Conservation (phyloP, 1,140 invertebrate species). For the Camponotus floridanus region DNA sequence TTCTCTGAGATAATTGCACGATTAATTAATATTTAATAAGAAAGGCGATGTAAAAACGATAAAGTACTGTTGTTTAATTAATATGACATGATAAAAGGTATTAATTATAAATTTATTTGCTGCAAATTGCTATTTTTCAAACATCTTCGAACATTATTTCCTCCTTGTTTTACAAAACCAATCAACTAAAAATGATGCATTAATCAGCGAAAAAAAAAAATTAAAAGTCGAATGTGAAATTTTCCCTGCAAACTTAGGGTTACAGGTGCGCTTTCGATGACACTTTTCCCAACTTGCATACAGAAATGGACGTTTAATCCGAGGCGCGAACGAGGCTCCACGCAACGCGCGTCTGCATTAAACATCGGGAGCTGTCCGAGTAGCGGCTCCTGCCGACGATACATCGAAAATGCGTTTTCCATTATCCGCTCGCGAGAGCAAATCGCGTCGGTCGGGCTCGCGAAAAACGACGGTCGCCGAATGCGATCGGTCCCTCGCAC, state of each 20-base stretch:
- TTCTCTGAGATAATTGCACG: constrained; percentile 5
- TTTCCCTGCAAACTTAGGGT: neutral
- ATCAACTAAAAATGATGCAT: neutral
- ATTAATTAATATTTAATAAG: constrained; percentile 1
- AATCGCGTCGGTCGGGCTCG: constrained; percentile 58
- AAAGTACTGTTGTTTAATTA: neutral
- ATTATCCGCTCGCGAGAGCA: constrained; percentile 72
- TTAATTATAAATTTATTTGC: constrained; percentile 4
- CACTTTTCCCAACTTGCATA: constrained; percentile 33
- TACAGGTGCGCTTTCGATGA: neutral
- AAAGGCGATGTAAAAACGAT: neutral
- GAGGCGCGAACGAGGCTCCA: constrained; percentile 18
- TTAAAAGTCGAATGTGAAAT: neutral
- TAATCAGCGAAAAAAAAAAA: neutral
- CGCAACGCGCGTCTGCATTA: constrained; percentile 67
- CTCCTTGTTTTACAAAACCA: neutral
- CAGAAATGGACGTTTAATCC: constrained; percentile 70
- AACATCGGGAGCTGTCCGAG: constrained; percentile 58
- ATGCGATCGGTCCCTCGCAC: constrained; percentile 23
- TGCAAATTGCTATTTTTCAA: neutral
- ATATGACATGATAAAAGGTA: neutral
- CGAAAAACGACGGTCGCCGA: constrained; percentile 22
- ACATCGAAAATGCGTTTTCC: constrained; percentile 77
- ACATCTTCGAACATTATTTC: neutral
- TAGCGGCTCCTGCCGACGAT: constrained; percentile 62